phyloP scores from a whole-genome alignment of 2,113 vertebrate species.

The Agapornis roseicollis region DNA sequence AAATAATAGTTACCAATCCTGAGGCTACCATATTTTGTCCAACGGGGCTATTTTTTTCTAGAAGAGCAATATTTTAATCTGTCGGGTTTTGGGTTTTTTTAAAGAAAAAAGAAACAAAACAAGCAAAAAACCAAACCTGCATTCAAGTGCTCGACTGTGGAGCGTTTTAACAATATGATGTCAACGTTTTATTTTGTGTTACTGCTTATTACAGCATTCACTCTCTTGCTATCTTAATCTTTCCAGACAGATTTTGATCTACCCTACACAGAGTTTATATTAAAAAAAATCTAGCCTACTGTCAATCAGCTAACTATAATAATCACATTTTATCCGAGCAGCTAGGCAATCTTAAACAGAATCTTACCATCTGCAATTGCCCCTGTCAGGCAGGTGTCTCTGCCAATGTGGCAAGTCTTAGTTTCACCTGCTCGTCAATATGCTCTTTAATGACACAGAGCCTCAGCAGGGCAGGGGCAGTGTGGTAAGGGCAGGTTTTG shows the following conservation, averaged over 20 bases:
- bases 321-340: neutral
- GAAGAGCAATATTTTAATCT: neutral
- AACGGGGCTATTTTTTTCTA: neutral
- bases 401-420: rapidly evolving
- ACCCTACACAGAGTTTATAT: neutral
- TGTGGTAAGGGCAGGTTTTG: too few species aligned
- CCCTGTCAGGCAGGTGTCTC: rapidly evolving
- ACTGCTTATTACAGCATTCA: neutral
- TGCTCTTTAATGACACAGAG: neutral
- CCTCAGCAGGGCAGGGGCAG: neutral
- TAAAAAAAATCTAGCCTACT: neutral
- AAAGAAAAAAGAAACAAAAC: too few species aligned
- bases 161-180: neutral
- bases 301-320: neutral
- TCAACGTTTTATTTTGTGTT: neutral
- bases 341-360: neutral
- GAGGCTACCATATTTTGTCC: neutral
- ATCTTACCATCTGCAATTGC: neutral
- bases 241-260: neutral
- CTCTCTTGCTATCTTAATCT: neutral
- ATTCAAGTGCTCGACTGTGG: neutral
- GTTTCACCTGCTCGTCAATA: neutral
- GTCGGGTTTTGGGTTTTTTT: neutral
- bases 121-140: neutral
- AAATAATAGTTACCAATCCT: neutral